Evolutionary conservation across 1,140 invertebrate species (phyloP), one percentile per base, ranked within the genome.

Genomic region (Ephestia elutella): DNA sequence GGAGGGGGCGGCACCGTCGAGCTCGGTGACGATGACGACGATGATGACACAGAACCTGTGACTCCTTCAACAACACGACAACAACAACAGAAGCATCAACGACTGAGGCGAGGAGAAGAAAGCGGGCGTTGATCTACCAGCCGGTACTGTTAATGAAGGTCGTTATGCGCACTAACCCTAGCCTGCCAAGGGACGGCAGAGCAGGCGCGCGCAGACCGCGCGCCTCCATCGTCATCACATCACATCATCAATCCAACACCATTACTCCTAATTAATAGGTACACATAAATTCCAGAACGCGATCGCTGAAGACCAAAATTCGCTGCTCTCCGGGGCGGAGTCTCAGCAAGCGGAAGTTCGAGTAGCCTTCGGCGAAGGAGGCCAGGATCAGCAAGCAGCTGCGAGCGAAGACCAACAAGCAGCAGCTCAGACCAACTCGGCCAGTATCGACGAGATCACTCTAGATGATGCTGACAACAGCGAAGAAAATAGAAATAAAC

Each of bases 401-500:
- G 83, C 81, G 59, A 83, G 80, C 35, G 82, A 86, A 35, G 90
- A 91, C 74, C 90, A 91, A 73, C 89, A 90, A 57, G 80, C 86
- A 19, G 90, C 90, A 1, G 90, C 91, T 56, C 91, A 91, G 58
- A 90, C 82, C 59, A 90, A 89, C 71, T 68, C 73, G 57, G 86
- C 82, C 49, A 83, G 89, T 65, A 90, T 92, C 62, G 91, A 92
- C 73, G 91, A 92, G 66, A 85, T 92, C 60, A 86, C 90, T 0
- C 78, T 93, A 30, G 93, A 93, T 51, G 93, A 93, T 65, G 89
- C 91, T 30, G 92, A 92, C 62, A 81, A 90, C 48, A 93, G 92
- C 67, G 94, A 95, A 73, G 93, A 95, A 73, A 93, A 94, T 78
- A 91, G 94, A 73, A 93, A 95, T 82, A 95, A 96, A 77, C 91